Percentiles rank a stretch among this genome's conserved stretches.
Conservation (phyloP, 2,888 invertebrate species). For the Pterostichus madidus region DNA sequence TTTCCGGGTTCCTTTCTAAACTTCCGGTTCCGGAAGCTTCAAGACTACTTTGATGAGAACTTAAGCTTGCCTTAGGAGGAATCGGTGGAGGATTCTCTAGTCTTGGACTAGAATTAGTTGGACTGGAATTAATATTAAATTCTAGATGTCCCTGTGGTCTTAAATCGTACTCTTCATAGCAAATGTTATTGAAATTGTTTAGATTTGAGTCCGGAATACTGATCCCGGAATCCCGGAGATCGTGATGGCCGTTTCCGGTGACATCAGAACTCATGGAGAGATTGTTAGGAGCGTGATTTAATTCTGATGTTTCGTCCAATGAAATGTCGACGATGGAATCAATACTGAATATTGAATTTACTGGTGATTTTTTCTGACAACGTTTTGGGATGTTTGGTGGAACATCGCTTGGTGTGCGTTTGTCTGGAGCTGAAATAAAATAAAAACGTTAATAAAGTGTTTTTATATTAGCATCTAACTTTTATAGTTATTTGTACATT, state of each 20-base stretch:
- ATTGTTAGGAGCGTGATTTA: conserved; percentile 73
- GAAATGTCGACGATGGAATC: conserved; percentile 71
- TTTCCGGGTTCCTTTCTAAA: conserved; percentile 73
- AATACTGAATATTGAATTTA: conserved; percentile 77
- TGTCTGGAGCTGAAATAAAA: conserved; percentile 79
- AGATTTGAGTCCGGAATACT: conserved; percentile 76
- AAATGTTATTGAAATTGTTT: conserved; percentile 76
- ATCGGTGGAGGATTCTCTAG: conserved; percentile 75
- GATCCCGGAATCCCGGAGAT: conserved; percentile 80
- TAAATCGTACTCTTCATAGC: conserved; percentile 76
- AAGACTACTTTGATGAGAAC: conserved; percentile 45
- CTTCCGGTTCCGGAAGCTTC: conserved; percentile 68
- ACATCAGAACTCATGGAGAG: conserved; percentile 69
- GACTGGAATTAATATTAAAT: conserved; percentile 75
- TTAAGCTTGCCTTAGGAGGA: conserved; percentile 74
- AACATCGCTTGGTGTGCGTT: conserved; percentile 77
- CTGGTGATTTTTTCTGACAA: conserved; percentile 76
- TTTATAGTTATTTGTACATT: no score
- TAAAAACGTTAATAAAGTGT: no score
- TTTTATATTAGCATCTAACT: no score
- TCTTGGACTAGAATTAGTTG: conserved; percentile 73
- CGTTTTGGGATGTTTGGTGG: conserved; percentile 77
- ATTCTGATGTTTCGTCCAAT: conserved; percentile 69
- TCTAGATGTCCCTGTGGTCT: conserved; percentile 73
- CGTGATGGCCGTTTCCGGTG: conserved; percentile 74